Evolutionary conservation across 2,113 vertebrate genomes (phyloP).

Genomic region (Erythrocebus patas): DNA sequence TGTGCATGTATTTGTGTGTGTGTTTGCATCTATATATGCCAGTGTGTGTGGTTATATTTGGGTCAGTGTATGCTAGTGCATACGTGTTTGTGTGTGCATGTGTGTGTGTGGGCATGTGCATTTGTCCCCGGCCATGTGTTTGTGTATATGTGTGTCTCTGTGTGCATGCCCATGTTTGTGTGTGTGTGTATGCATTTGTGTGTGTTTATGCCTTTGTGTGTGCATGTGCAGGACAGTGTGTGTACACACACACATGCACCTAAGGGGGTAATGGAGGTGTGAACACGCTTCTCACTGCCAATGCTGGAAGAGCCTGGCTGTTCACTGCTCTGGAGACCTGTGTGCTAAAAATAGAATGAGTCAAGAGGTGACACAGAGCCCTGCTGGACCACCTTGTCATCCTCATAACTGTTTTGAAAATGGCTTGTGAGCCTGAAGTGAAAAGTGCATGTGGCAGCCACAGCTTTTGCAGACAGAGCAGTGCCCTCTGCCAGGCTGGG

Average conservation of each 20-base stretch:
- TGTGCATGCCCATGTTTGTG: neutral
- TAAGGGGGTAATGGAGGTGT: neutral
- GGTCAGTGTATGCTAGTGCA: neutral
- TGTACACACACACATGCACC: fast-evolving
- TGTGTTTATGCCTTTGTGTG: too few relatives aligned
- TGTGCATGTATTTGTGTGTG: fast-evolving
- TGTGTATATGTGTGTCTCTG: fast-evolving
- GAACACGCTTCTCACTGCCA: neutral
- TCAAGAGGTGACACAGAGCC: neutral
- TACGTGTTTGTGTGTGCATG: neutral
- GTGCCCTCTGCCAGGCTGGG: neutral
- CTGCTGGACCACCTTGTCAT: fast-evolving
- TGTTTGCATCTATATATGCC: neutral
- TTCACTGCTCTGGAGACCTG: neutral
- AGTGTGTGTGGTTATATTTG: neutral
- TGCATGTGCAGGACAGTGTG: neutral
- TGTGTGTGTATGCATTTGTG: too few relatives aligned
- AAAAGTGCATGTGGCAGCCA: fast-evolving
- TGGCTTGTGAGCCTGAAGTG: neutral
- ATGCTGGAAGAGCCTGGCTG: neutral
- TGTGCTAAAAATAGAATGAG: neutral
- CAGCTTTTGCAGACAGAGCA: too few relatives aligned
- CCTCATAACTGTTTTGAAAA: neutral
- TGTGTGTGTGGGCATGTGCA: neutral
- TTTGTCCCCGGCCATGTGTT: neutral